A percentile compares a stretch with the other conserved stretches of the same genome.
phyloP scores from a whole-genome alignment of 2,113 vertebrate species.

The Phainopepla nitens region DNA sequence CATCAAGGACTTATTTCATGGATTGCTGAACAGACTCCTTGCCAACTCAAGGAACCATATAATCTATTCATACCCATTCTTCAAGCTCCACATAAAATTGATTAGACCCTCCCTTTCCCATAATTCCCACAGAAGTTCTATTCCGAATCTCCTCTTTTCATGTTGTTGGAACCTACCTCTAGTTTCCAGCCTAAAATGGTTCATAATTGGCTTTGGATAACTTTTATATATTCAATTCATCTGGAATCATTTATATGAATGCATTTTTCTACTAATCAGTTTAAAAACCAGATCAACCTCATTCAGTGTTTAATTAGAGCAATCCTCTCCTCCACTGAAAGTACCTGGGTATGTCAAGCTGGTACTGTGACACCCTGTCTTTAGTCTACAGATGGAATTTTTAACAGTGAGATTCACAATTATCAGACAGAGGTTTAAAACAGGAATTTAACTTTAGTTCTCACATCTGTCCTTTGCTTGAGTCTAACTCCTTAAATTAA shows the following conservation, averaged over 20 bases:
- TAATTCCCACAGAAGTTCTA: not conserved
- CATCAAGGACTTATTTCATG: not conserved
- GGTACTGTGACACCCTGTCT: not conserved
- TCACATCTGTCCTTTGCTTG: not conserved
- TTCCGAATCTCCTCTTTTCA: not conserved
- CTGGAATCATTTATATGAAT: not conserved
- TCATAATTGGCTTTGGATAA: not conserved
- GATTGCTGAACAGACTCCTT: not conserved
- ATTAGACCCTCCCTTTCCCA: not conserved
- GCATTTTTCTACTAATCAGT: not conserved
- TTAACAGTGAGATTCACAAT: not conserved
- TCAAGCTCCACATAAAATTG: not conserved
- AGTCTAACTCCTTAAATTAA: not conserved
- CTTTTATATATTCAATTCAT: not conserved
- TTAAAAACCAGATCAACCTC: not conserved
- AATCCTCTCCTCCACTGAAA: not conserved
- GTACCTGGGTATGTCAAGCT: not conserved
- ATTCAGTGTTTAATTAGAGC: not conserved
- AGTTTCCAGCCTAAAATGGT: not conserved
- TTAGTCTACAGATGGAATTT: not conserved
- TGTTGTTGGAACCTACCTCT: not conserved
- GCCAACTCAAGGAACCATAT: not conserved
- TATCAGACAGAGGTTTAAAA: not conserved
- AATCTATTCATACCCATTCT: not conserved
- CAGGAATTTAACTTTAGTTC: not conserved